A percentile compares a stretch with the other conserved stretches of the same genome.
Conservation (phyloP, 2,797 vertebrate genomes). For the Pempheris klunzingeri region DNA sequence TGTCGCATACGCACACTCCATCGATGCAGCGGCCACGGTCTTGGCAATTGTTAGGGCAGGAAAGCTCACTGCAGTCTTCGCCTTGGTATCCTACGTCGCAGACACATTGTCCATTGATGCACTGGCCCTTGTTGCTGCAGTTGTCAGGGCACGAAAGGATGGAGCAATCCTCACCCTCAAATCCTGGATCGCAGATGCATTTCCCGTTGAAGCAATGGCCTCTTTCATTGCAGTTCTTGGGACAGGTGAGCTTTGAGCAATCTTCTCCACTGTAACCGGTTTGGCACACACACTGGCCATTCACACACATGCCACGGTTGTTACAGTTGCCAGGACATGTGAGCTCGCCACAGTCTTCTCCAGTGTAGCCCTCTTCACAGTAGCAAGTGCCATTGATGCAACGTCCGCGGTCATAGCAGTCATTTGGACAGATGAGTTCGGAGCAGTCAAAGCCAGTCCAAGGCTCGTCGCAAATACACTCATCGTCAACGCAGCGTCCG, state of each 20-base stretch:
- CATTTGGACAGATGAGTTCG: conserved; percentile 95
- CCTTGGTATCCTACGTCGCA: conserved; percentile 89
- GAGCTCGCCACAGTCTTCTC: conserved; percentile 92
- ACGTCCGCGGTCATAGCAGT: conserved; percentile 95
- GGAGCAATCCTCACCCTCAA: conserved; percentile 87
- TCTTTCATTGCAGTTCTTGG: conserved; percentile 87
- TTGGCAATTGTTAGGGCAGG: conserved; percentile 89
- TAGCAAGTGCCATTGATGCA: conserved; percentile 95
- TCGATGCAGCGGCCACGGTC: conserved; percentile 85
- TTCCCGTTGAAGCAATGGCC: conserved; percentile 90
- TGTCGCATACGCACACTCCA: conserved; percentile 87
- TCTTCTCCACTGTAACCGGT: conserved; percentile 91
- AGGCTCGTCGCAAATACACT: conserved; percentile 92
- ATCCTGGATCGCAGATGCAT: conserved; percentile 94
- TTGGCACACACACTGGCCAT: conserved; percentile 90
- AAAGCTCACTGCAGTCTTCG: conserved; percentile 88
- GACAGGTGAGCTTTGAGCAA: conserved; percentile 91
- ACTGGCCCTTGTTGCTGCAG: conserved; percentile 89
- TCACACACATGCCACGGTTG: conserved; percentile 87
- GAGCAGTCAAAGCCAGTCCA: conserved; percentile 95
- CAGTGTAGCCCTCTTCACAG: conserved; percentile 92
- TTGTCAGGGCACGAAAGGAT: conserved; percentile 89
- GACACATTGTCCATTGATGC: conserved; percentile 89
- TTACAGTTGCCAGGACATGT: conserved; percentile 91
- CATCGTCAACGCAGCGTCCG: conserved; percentile 91